Conservation (phyloP, 2,797 vertebrate genomes). For the Lepidocolaptes lacrymiger region DNA sequence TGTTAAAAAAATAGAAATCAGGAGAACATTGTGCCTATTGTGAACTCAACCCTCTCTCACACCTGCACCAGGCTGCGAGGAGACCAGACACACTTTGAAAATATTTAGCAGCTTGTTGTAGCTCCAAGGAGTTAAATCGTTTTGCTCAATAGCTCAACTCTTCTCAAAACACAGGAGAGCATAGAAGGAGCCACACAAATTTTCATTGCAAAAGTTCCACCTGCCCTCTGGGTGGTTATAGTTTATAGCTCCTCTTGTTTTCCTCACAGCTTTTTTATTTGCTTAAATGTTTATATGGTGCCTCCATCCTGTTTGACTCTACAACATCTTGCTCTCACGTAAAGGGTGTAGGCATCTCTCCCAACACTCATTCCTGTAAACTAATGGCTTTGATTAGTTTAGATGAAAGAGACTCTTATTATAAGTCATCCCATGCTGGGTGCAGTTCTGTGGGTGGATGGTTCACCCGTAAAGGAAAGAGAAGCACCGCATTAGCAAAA, state of each 20-base stretch:
- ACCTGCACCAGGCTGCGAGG: neutral
- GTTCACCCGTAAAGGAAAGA: neutral
- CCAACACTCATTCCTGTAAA: conserved; percentile 30
- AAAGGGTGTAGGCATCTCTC: neutral
- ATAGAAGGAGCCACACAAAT: neutral
- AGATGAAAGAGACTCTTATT: conserved; percentile 50
- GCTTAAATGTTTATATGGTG: neutral
- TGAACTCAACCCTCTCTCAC: neutral
- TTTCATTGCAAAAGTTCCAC: neutral
- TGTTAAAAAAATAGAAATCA: neutral
- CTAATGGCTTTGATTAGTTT: conserved; percentile 62
- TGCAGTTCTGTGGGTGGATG: conserved; percentile 39
- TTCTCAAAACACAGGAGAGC: neutral
- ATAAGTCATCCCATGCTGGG: conserved; percentile 29
- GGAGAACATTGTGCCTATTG: neutral
- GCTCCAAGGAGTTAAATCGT: neutral
- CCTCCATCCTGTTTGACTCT: neutral
- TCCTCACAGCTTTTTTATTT: conserved; percentile 42
- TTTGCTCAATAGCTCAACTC: neutral
- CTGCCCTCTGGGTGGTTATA: conserved; percentile 40
- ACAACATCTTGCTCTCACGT: neutral
- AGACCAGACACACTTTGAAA: neutral
- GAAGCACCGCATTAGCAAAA: neutral
- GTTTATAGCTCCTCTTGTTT: conserved; percentile 49
- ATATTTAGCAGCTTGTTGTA: neutral